Base-by-base conservation (phyloP, 2,797 vertebrate species). In the Spea hammondii region DNA sequence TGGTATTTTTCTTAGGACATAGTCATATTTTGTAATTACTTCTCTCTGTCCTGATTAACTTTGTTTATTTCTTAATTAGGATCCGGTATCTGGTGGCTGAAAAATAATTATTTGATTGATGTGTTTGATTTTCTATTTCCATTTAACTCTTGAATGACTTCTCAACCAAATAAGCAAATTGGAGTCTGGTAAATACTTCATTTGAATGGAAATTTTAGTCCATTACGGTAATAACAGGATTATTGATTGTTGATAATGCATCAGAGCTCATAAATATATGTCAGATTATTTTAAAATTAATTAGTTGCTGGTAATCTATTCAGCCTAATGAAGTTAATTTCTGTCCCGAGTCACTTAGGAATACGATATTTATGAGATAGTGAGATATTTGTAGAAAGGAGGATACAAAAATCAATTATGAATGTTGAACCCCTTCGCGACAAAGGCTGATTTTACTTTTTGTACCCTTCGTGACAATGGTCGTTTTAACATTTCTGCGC, bases 81-180 rank as follows among this genome's bases (percentile, higher is more conserved):
- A 72, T 85, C 14, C 65, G 80, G 87, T 86, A 85, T 83, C 88
- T 90, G 1, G 0, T 67, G 79, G 83, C 83, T 89, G 84, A 44
- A 47, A 87, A 91, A 87, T 89, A 89, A 91, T 87, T 84, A 86
- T 88, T 87, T 92, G 91, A 92, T 92, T 83, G 88, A 91, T 87
- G 86, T 59, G 68, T 80, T 59, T 51, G 83, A 79, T 89, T 91
- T 90, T 87, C 80, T 83, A 84, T 89, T 87, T 90, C 88, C 89
- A 91, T 92, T 90, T 89, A 81, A 78, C 81, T 76, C 79, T 70
- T 51, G 47, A 77, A 78, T 86, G 83, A 70, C 82, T 83, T 88
- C 84, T 74, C 77, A 62, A 76, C 83, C 87, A 91, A 89, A 91
- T 91, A 91, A 84, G 76, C 0, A 83, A 82, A 78, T 78, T 78